A percentile compares a stretch with the other conserved stretches of the same genome.
Conservation (phyloP, 2,113 vertebrate species). For the Muntiacus muntjak region DNA sequence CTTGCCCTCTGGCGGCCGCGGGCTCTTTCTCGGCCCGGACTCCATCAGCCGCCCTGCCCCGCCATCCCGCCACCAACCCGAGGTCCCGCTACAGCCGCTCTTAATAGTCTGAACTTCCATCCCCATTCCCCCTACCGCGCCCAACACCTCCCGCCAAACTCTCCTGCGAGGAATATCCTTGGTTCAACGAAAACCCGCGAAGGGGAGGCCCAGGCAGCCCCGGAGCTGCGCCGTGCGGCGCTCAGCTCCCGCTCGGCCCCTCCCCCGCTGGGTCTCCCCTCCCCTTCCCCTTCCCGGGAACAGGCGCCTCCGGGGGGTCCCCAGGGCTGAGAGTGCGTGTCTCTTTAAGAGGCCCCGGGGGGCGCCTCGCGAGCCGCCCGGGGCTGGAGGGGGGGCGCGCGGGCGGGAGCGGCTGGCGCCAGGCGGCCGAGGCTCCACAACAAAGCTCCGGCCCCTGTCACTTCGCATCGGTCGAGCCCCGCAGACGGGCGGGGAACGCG, state of each 20-base stretch:
- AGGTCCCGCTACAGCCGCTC: not conserved
- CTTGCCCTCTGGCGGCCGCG: not conserved
- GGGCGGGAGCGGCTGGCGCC: constrained; percentile 87
- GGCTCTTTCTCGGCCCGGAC: not conserved
- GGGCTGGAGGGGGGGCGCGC: constrained; percentile 69
- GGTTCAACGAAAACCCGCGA: constrained; percentile 13
- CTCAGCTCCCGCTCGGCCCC: not conserved
- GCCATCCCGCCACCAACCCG: not conserved
- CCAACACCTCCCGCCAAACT: not conserved
- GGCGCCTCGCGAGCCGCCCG: constrained; percentile 45
- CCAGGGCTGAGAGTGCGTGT: constrained; percentile 56
- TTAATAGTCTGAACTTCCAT: not conserved
- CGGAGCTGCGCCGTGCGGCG: not conserved
- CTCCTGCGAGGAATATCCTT: not conserved
- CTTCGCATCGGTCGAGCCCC: constrained; percentile 87
- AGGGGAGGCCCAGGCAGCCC: not conserved
- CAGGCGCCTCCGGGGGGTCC: constrained; percentile 49
- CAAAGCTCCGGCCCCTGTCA: constrained; percentile 93
- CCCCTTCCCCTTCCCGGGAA: constrained; percentile 25
- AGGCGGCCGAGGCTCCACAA: constrained; percentile 89
- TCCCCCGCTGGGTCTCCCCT: not conserved
- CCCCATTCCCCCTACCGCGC: not conserved
- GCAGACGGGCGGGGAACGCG: constrained; percentile 50
- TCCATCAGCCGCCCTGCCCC: not conserved
- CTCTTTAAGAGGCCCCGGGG: constrained; percentile 74